Conservation (phyloP, 2,113 vertebrate species). For the Desmodus rotundus region DNA sequence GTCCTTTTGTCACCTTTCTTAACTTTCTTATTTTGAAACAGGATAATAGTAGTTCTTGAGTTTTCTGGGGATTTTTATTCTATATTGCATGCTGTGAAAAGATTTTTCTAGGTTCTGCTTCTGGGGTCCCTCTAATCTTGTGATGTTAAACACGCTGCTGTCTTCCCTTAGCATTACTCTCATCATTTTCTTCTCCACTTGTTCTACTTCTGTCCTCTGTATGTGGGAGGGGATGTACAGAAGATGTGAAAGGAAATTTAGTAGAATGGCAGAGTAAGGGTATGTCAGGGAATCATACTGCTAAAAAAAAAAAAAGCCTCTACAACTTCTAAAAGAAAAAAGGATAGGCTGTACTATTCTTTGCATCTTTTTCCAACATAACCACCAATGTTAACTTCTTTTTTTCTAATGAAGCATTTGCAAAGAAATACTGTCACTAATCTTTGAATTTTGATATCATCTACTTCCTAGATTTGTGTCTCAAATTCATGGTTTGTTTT, state of each 20-base stretch:
- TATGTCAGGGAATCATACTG: conserved; percentile 69
- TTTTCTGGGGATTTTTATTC: conserved; percentile 78
- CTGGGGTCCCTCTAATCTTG: conserved; percentile 80
- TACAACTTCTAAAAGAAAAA: conserved; percentile 68
- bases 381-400: conserved; percentile 67
- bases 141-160: conserved; percentile 71
- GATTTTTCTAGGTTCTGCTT: conserved; percentile 79
- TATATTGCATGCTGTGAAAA: conserved; percentile 74
- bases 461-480: neutral
- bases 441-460: conserved; percentile 49
- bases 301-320: conserved; percentile 65
- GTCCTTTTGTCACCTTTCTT: conserved; percentile 73
- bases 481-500: conserved; percentile 58
- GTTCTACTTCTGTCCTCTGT: conserved; percentile 72
- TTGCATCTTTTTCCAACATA: conserved; percentile 65
- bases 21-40: conserved; percentile 79
- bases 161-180: conserved; percentile 77
- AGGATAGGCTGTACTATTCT: conserved; percentile 60
- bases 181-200: conserved; percentile 78
- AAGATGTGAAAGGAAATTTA: conserved; percentile 68
- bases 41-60: conserved; percentile 74
- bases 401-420: conserved; percentile 43
- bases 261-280: conserved; percentile 71
- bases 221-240: conserved; percentile 58
- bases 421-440: conserved; percentile 38